Evolutionary conservation across 2,797 vertebrate species (phyloP), one percentile per base, ranked within the genome.

Genomic region (Pangasius krempfi): DNA sequence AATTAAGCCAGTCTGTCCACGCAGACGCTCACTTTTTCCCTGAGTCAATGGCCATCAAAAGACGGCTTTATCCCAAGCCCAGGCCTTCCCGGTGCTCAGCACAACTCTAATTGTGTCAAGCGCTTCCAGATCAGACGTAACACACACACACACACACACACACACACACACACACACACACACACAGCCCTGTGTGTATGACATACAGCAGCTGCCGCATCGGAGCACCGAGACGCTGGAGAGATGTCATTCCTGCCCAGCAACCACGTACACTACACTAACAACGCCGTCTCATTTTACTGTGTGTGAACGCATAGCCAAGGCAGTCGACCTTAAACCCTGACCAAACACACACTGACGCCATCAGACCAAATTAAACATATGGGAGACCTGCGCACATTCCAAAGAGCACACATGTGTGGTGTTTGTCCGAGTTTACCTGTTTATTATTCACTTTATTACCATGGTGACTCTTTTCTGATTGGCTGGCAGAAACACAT

Each of bases 21-120:
- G 33, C 85, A 88, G 89, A 92, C 92, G 90, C 66, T 93, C 89
- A 89, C 90, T 82, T 89, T 92, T 90, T 82, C 83, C 93, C 89
- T 92, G 92, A 91, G 92, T 92, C 91, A 91, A 78, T 47, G 80
- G 79, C 91, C 86, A 89, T 95, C 91, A 91, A 95, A 95, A 94
- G 93, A 80, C 37, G 66, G 88, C 94, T 94, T 94, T 94, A 93
- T 93, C 91, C 89, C 82, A 33, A 52, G 87, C 50, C 52, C 86
- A 73, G 66, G 90, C 84, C 80, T 5, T 56, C 79, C 66, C 8
- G 18, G 52, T 25, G 66, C 62, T 70, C 62, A 30, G 81, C 13
- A 68, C 75, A 80, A 52, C 62, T 85, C 72, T 62, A 78, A 90
- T 86, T 87, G 81, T 89, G 85, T 87, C 89, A 86, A 79, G 68